phyloP scores from a whole-genome alignment of 1,140 invertebrate genomes.

The Pachyrhynchus sulphureomaculatus region DNA sequence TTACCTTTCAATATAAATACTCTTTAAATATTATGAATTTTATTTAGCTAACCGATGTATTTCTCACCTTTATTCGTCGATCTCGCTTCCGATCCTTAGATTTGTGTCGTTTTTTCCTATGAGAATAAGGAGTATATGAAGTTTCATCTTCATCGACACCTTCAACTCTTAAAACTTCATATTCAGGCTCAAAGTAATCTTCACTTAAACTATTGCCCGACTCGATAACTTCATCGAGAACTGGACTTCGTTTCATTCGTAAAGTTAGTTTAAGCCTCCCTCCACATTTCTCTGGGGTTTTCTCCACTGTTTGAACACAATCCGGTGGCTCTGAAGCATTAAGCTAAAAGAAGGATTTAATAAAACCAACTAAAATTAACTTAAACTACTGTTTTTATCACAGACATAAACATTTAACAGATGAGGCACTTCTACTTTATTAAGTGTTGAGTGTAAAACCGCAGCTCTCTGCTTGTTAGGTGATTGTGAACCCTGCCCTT shows the following conservation, averaged over 20 bases:
- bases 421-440: too few species aligned
- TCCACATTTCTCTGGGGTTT: constrained; percentile 51
- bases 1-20: too few species aligned
- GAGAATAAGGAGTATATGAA: constrained; percentile 45
- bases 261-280: constrained; percentile 77
- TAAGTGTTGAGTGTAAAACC: too few species aligned
- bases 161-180: constrained; percentile 80
- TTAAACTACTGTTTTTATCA: too few species aligned
- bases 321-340: constrained; percentile 21
- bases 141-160: constrained; percentile 61
- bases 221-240: constrained; percentile 82
- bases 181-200: constrained; percentile 69
- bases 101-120: constrained; percentile 68
- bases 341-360: constrained; percentile 1
- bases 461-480: too few species aligned
- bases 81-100: constrained; percentile 57
- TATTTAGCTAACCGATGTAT: too few species aligned
- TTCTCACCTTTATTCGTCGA: constrained; percentile 21
- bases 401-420: too few species aligned
- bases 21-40: too few species aligned
- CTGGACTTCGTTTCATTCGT: constrained; percentile 81
- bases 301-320: constrained; percentile 34
- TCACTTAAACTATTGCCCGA: constrained; percentile 72
- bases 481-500: too few species aligned
- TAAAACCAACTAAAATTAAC: neutral